Base-by-base conservation (phyloP, 92 coral and sea anemone genomes). In the Scolanthus callimorphus region DNA sequence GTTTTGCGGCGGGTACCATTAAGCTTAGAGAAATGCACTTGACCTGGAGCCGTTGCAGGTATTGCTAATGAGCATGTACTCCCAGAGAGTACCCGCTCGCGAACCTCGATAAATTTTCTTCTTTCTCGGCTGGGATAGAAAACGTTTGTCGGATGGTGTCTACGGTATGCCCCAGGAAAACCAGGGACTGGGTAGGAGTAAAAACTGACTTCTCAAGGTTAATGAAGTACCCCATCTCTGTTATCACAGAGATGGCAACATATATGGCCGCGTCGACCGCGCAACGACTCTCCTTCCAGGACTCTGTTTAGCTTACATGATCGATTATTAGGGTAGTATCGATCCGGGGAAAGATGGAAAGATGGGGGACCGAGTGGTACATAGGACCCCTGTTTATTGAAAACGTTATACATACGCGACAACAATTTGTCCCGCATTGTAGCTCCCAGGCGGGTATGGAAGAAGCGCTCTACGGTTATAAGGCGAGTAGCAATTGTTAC, bases 91-190 rank as follows among this genome's bases (percentile, higher is more conserved):
- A 56, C 25, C 11, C 19, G 17, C 17, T 27, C 54, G 11, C 62
- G 2, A 2, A 56, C 3, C 2, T 29, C 17, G 1, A 12, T 31
- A 44, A 69, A 56, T 27, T 67, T 56, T 12, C n/a, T n/a, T n/a
- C 21, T 55, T 67, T 25, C 31, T 44, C 21, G n/a, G n/a, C n/a
- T 39, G 39, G 4, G 27, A n/a, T n/a, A n/a, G n/a, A n/a, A n/a
- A n/a, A n/a, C n/a, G n/a, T n/a, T n/a, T n/a, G n/a, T n/a, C n/a
- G 54, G 25, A 19, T 27, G 4, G 71, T 65, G 28, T 65, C 61
- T 6, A 51, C 71, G 11, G 3, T 17, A 49, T 58, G 26, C 10
- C 46, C 27, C 27, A 49, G 46, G n/a, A 62, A 26, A 20, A 62
- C 69, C 1, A 62, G 62, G 20, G 12, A 2, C 17, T 56, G 43